Conservation (phyloP, 2,797 vertebrate species). For the Mus spretus region DNA sequence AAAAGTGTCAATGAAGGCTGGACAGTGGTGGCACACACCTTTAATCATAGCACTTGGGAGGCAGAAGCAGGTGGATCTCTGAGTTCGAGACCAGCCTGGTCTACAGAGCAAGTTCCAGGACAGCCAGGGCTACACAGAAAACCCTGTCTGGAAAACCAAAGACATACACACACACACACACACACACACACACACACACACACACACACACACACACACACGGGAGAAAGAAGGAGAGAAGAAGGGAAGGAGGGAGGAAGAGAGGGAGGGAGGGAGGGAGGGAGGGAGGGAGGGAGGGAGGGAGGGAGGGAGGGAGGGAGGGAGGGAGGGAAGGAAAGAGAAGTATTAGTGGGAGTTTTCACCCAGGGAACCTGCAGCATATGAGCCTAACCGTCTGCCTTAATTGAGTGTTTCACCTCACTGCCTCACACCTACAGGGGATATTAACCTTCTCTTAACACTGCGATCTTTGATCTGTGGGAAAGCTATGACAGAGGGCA, state of each 20-base stretch:
- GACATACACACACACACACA: background rate
- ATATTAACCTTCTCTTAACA: background rate
- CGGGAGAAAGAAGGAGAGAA: too few species aligned
- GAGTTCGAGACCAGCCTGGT: background rate
- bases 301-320: background rate
- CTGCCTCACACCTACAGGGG: background rate
- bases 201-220: background rate
- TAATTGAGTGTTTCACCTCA: background rate
- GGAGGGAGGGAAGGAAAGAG: background rate
- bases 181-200: background rate
- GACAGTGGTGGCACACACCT: background rate
- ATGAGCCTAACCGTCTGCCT: background rate
- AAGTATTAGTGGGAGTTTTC: background rate
- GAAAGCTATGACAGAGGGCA: background rate
- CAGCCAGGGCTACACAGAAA: background rate
- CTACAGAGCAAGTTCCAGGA: background rate
- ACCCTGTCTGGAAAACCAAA: too few species aligned
- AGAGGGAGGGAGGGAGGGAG: fast-evolving
- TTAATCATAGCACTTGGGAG: background rate
- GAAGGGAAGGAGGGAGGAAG: too few species aligned
- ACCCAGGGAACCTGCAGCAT: background rate
- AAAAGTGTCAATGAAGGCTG: background rate
- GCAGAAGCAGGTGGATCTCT: background rate
- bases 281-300: fast-evolving
- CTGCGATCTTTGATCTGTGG: background rate